phyloP scores from a whole-genome alignment of 1,140 invertebrate species.

The Centruroides sculpturatus region DNA sequence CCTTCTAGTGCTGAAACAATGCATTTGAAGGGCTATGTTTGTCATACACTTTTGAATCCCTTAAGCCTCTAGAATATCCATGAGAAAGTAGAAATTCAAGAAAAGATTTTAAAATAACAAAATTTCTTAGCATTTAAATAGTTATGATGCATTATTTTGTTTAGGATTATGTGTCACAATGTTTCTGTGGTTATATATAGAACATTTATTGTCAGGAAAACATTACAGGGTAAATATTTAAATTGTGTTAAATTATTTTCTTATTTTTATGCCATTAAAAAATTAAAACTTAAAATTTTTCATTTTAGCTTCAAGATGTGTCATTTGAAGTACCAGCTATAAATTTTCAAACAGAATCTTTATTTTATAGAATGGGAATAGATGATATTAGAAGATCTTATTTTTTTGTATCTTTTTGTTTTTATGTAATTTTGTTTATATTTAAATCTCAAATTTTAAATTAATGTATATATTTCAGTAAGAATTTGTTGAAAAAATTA shows the following conservation, averaged over 20 bases:
- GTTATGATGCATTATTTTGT: slow-evolving; percentile 39
- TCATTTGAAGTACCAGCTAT: neutral
- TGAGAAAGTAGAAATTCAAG: too few species aligned
- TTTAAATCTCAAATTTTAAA: neutral
- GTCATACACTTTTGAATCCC: too few species aligned
- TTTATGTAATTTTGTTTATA: neutral
- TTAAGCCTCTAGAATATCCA: too few species aligned
- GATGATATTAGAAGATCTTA: slow-evolving; percentile 40
- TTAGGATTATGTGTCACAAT: slow-evolving; percentile 29
- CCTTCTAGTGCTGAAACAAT: too few species aligned
- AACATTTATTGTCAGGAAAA: slow-evolving; percentile 19
- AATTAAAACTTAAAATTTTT: neutral
- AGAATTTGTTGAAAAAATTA: too few species aligned
- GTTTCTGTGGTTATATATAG: slow-evolving; percentile 32
- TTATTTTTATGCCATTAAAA: too few species aligned
- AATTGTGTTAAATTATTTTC: too few species aligned
- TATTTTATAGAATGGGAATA: slow-evolving; percentile 5
- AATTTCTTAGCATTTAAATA: slow-evolving; percentile 7
- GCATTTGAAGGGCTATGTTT: too few species aligned
- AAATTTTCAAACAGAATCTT: slow-evolving; percentile 13
- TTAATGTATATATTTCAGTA: too few species aligned
- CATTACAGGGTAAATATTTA: slow-evolving; percentile 4
- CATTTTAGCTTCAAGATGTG: slow-evolving; percentile 8
- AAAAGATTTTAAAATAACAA: neutral
- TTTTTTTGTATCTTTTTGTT: slow-evolving; percentile 42